Conservation (phyloP, 2,113 vertebrate genomes). For the Pelodiscus sinensis region DNA sequence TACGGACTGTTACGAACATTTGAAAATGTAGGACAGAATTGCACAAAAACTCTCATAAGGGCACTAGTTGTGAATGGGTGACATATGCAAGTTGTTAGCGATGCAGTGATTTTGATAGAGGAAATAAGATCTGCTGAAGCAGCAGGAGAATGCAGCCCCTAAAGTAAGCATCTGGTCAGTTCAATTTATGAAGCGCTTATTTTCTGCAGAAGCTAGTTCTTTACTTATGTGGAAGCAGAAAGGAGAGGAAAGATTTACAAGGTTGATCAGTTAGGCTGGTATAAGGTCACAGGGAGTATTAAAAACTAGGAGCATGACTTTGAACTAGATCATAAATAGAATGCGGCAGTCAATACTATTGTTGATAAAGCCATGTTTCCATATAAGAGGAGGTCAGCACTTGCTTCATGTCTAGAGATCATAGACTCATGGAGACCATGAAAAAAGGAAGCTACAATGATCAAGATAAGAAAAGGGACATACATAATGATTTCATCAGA, state of each 20-base stretch:
- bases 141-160: conserved; percentile 27
- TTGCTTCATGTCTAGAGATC: not conserved
- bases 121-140: conserved; percentile 44
- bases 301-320: not conserved
- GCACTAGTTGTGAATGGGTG: conserved; percentile 43
- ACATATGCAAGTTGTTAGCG: conserved; percentile 39
- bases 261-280: not conserved
- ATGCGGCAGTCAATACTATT: not conserved
- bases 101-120: conserved; percentile 45
- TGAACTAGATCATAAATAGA: not conserved
- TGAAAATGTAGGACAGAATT: conserved; percentile 31
- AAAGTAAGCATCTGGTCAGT: conserved; percentile 42
- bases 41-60: conserved; percentile 41
- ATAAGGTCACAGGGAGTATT: not conserved
- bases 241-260: not conserved
- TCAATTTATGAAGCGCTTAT: conserved; percentile 1
- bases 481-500: not conserved
- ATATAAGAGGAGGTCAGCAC: not conserved
- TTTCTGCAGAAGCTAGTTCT: not conserved
- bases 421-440: not conserved
- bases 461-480: not conserved
- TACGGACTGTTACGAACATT: conserved; percentile 11
- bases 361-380: not conserved
- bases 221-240: not conserved
- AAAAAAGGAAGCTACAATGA: not conserved